Conservation (phyloP, 2,888 invertebrate genomes). For the Sipunculus nudus region DNA sequence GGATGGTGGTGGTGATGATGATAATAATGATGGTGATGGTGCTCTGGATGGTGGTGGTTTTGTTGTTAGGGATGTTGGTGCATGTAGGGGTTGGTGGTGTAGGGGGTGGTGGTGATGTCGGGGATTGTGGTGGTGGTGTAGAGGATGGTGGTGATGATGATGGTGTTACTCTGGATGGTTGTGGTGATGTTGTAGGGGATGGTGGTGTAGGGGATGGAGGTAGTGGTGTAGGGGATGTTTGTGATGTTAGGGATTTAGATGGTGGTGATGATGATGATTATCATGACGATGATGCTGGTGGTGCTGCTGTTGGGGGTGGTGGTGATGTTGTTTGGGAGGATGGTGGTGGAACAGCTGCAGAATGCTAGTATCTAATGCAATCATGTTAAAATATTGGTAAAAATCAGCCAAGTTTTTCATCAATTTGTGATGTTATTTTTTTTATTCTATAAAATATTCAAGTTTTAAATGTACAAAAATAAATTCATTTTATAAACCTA, state of each 20-base stretch:
- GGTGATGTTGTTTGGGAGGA: neutral
- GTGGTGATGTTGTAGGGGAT: conserved; percentile 1
- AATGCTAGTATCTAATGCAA: too few relatives aligned
- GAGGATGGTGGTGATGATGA: neutral
- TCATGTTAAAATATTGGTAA: too few relatives aligned
- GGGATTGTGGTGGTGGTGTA: neutral
- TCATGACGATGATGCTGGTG: neutral
- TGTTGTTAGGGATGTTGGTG: conserved; percentile 3
- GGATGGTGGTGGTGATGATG: conserved; percentile 2
- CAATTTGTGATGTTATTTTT: too few relatives aligned
- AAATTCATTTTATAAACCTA: too few relatives aligned
- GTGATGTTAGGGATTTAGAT: neutral
- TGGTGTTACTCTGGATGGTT: neutral
- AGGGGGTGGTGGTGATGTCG: conserved; percentile 2
- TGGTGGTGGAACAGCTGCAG: neutral
- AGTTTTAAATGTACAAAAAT: too few relatives aligned
- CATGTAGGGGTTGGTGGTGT: conserved; percentile 5
- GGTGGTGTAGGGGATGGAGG: neutral
- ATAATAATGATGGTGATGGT: neutral
- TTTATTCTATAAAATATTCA: too few relatives aligned
- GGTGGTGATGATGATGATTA: neutral
- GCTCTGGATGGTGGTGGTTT: neutral
- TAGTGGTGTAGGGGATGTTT: neutral
- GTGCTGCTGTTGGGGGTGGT: neutral
- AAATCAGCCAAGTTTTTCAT: too few relatives aligned